phyloP scores from a whole-genome alignment of 2,113 vertebrate species.

The Nannospalax galili region DNA sequence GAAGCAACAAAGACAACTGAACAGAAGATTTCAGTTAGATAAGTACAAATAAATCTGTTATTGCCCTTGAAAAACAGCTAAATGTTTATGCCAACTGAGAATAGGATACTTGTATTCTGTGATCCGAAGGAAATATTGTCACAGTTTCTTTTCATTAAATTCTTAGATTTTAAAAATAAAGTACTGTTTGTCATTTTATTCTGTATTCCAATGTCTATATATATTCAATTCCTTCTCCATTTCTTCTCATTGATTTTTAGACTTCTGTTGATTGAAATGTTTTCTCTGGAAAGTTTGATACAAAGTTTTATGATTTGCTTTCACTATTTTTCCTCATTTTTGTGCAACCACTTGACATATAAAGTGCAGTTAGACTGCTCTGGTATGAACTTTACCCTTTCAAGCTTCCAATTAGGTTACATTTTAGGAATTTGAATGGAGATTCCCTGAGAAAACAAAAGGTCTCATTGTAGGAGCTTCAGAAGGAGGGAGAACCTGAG shows the following conservation, averaged over 20 bases:
- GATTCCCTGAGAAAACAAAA: neutral
- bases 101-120: neutral
- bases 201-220: neutral
- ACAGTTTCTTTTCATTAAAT: neutral
- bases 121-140: neutral
- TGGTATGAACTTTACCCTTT: neutral
- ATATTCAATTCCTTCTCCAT: neutral
- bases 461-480: neutral
- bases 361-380: neutral
- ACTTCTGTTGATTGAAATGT: neutral
- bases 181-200: neutral
- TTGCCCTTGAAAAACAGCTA: neutral
- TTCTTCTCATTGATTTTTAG: neutral
- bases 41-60: slow-evolving; percentile 25
- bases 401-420: neutral
- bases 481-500: neutral
- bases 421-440: neutral
- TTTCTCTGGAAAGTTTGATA: slow-evolving; percentile 1
- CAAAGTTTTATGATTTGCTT: neutral
- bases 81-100: neutral
- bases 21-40: neutral
- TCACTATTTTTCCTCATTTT: slow-evolving; percentile 35
- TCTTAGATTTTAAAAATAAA: slow-evolving; percentile 19
- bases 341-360: neutral
- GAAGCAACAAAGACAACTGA: neutral